These are phyloP conservation scores for Lucinisca nassula DNA, from an alignment of 2,888 invertebrate species.

Conservation along the genomic window DNA sequence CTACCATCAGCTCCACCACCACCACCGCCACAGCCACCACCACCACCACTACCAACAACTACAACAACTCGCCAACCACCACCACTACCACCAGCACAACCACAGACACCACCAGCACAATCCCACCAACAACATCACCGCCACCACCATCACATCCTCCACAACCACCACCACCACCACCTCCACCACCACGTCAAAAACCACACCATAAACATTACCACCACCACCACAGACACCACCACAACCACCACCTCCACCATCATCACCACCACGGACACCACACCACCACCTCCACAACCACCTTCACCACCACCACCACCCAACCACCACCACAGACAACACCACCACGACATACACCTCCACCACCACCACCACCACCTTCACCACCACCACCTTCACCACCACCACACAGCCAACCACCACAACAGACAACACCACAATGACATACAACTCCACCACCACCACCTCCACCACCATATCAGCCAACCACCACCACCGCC, in stretches of 20 bases:
- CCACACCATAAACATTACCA: too few species aligned
- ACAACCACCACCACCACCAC: neutral
- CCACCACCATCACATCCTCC: neutral
- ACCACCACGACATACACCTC: neutral
- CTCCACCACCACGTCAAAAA: neutral
- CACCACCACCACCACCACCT: neutral
- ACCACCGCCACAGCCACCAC: neutral
- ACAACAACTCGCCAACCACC: neutral
- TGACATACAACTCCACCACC: neutral
- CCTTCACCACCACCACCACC: neutral
- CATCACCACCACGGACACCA: neutral
- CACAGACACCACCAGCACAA: neutral
- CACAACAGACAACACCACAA: neutral
- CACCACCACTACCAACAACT: neutral
- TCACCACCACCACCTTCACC: neutral
- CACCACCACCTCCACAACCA: neutral
- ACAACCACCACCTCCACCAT: neutral
- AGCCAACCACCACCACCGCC: neutral
- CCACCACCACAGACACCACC: neutral
- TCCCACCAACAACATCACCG: neutral
- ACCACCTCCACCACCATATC: neutral
- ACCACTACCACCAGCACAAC: neutral
- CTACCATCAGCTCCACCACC: neutral
- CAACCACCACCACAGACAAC: neutral
- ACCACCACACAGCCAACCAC: neutral